Evolutionary conservation across 2,797 vertebrate species (phyloP).

Genomic region (Acanthiza pusilla): DNA sequence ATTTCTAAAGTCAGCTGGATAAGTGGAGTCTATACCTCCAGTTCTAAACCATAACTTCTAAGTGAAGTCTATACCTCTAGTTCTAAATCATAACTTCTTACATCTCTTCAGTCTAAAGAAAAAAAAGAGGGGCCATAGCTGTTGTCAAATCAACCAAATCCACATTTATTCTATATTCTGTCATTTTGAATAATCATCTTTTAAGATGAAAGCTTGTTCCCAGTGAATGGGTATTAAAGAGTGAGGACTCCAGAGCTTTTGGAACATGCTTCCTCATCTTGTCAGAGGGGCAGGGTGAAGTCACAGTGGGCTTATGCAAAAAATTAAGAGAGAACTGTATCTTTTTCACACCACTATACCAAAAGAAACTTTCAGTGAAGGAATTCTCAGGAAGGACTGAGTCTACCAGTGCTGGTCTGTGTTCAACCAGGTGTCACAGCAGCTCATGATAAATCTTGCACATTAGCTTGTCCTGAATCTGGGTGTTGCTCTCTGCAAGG

Average conservation of each 20-base stretch:
- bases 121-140: not conserved
- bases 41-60: not conserved
- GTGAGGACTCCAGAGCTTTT: not conserved
- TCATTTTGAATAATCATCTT: not conserved
- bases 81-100: not conserved
- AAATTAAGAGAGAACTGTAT: not conserved
- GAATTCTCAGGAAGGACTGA: not conserved
- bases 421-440: not conserved
- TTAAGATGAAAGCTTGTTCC: not conserved
- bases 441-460: not conserved
- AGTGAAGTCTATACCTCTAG: not conserved
- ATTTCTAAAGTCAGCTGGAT: not conserved
- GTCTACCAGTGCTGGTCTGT: not conserved
- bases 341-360: not conserved
- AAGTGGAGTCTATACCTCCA: not conserved
- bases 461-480: not conserved
- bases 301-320: not conserved
- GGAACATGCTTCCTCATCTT: not conserved
- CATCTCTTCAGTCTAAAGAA: not conserved
- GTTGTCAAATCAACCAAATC: not conserved
- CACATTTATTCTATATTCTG: not conserved
- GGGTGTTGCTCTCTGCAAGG: not conserved
- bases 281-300: not conserved
- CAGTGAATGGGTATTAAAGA: not conserved
- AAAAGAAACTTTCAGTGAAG: not conserved